Evolutionary conservation across 2,113 vertebrate species (phyloP), one percentile per base, ranked within the genome.

Genomic region (Amphiprion percula): DNA sequence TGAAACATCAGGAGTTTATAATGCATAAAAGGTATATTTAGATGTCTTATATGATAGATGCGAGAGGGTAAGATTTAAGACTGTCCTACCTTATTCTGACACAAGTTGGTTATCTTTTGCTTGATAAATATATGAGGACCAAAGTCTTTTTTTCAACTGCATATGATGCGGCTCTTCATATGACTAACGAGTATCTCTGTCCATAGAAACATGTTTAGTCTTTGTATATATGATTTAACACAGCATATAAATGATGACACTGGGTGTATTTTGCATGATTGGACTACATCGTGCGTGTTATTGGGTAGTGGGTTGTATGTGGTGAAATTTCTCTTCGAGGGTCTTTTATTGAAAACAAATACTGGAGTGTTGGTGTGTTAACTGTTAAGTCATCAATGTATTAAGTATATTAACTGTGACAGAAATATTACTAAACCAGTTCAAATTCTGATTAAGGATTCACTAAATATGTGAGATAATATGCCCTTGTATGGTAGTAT

Each of bases 181-280:
- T 77, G 26, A 80, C 39, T 80, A 15, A 47, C 70, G 54, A 63
- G 16, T 56, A 24, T 67, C 17, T 10, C 19, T 79, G 33, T 74
- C 30, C 11, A 62, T 72, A 23, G 54, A 83, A 55, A 44, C 60
- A 7, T 85, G 56, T 63, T 71, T 37, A 79, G 50, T 72, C 61
- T 79, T 63, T 80, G 16, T 84, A 74, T 76, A 49, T 83, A 83
- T 79, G n/a, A 73, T 68, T 76, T 78, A 60, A 65, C 11, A 73
- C 50, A 67, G 1, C 76, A 63, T 80, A 82, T 62, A 80, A 83
- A 88, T 67, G 61, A 72, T 82, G 63, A 39, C 56, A 68, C 49
- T 68, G 37, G 54, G 54, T 89, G 68, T 88, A 77, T 73, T 85
- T 89, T 91, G 92, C 93, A 93, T 93, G 91, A 81, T 72, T 68